A percentile compares a stretch with the other conserved stretches of the same genome.
Conservation (phyloP, 2,797 vertebrate genomes). For the Echiichthys vipera region DNA sequence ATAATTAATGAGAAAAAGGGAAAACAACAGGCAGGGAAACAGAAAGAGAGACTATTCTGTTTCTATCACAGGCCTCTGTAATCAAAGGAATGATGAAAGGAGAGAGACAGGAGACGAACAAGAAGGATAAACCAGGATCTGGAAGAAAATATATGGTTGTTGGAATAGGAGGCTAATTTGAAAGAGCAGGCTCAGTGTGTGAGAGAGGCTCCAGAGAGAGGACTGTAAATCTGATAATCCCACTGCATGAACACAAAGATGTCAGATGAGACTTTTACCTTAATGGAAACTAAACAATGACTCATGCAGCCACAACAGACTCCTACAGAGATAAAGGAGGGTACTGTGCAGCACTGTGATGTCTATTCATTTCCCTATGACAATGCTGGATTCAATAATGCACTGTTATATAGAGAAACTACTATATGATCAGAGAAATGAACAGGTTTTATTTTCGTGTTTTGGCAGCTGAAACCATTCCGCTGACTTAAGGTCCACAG, state of each 20-base stretch:
- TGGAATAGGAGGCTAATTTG: slow-evolving; percentile 64
- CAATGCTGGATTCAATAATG: slow-evolving; percentile 13
- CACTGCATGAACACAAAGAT: slow-evolving; percentile 61
- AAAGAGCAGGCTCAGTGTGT: slow-evolving; percentile 49
- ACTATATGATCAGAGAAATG: slow-evolving; percentile 32
- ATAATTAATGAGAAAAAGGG: slow-evolving; percentile 3
- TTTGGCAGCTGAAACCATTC: slow-evolving; percentile 57
- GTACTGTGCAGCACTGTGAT: slow-evolving; percentile 7
- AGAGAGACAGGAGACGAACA: slow-evolving; percentile 18
- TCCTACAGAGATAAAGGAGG: slow-evolving; percentile 33
- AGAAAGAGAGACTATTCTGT: slow-evolving; percentile 5
- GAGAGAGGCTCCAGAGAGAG: slow-evolving; percentile 50
- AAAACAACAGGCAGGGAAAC: neutral
- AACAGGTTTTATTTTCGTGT: slow-evolving; percentile 52
- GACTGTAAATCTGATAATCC: slow-evolving; percentile 73
- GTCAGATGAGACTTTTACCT: slow-evolving; percentile 70
- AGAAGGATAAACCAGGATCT: slow-evolving; percentile 26
- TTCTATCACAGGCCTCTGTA: slow-evolving; percentile 8
- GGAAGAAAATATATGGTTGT: slow-evolving; percentile 38
- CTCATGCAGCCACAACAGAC: slow-evolving; percentile 55
- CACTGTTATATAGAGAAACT: slow-evolving; percentile 19
- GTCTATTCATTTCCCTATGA: slow-evolving; percentile 38
- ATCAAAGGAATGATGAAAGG: slow-evolving; percentile 36
- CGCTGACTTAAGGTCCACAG: slow-evolving; percentile 68
- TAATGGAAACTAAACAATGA: slow-evolving; percentile 73